These are phyloP conservation scores for Leptothorax acervorum DNA, from an alignment of 2,888 invertebrate genomes.

Conservation along the genomic window DNA sequence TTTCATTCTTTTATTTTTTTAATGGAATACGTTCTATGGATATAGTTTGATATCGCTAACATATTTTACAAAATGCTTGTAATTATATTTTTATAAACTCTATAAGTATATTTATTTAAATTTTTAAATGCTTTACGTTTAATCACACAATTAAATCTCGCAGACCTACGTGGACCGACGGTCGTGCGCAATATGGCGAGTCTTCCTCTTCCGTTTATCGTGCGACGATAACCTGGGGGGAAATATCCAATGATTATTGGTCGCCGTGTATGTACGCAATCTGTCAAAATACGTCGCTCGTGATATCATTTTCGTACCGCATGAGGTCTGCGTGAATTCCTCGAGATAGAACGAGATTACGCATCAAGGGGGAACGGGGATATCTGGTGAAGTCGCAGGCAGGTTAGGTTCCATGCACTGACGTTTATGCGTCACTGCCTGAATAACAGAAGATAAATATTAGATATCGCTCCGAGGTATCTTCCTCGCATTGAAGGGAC, in stretches of 20 bases:
- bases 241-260: not conserved
- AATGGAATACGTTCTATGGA: not conserved
- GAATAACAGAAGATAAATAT: not conserved
- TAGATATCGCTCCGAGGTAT: not conserved
- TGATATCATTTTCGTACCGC: constrained; percentile 12
- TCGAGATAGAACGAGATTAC: not conserved
- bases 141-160: not conserved
- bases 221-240: no score
- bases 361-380: not conserved
- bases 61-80: not conserved
- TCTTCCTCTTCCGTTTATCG: no score
- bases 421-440: not conserved
- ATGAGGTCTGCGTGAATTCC: not conserved
- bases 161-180: not conserved
- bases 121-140: not conserved
- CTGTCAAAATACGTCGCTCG: constrained; percentile 22
- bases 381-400: constrained; percentile 1
- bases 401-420: not conserved
- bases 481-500: not conserved
- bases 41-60: not conserved
- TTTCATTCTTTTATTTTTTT: not conserved
- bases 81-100: not conserved
- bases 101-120: not conserved
- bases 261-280: not conserved
- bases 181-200: not conserved